A percentile compares a stretch with the other conserved stretches of the same genome.
Conservation (phyloP, 1,140 invertebrate species). For the Caenorhabditis latens region DNA sequence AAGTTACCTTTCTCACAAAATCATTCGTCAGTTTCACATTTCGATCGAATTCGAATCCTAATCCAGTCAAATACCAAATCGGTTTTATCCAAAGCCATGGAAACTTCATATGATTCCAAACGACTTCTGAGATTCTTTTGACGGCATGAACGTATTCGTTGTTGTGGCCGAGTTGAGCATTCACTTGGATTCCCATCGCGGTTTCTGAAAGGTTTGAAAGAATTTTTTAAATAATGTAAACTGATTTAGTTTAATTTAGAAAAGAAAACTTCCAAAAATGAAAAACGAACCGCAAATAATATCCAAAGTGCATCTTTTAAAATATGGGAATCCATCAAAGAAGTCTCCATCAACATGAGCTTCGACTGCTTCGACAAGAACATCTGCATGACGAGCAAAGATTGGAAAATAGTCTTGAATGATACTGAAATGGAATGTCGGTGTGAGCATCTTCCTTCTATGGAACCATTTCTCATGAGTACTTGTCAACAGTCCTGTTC, state of each 20-base stretch:
- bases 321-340: constrained; percentile 85
- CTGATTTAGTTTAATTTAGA: neutral
- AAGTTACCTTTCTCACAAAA: constrained; percentile 25
- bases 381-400: constrained; percentile 84
- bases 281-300: constrained; percentile 83
- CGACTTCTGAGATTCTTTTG: constrained; percentile 80
- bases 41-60: constrained; percentile 83
- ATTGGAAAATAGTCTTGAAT: constrained; percentile 86
- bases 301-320: constrained; percentile 88
- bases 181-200: constrained; percentile 85
- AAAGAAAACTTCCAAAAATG: constrained; percentile 56
- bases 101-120: constrained; percentile 79
- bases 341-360: constrained; percentile 80
- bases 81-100: constrained; percentile 88
- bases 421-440: constrained; percentile 89
- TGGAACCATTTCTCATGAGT: constrained; percentile 85
- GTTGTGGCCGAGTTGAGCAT: constrained; percentile 82
- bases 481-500: constrained; percentile 86
- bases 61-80: constrained; percentile 85
- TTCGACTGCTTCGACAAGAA: constrained; percentile 82
- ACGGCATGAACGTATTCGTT: constrained; percentile 86
- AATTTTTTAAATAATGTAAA: neutral
- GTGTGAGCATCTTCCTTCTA: constrained; percentile 88
- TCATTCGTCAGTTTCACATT: constrained; percentile 42
- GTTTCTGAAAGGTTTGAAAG: constrained; percentile 79